Percentiles rank a stretch among this genome's conserved stretches.
These are phyloP conservation scores for Pseudochaenichthys georgianus DNA, from an alignment of 2,797 vertebrate genomes.

Conservation along the genomic window DNA sequence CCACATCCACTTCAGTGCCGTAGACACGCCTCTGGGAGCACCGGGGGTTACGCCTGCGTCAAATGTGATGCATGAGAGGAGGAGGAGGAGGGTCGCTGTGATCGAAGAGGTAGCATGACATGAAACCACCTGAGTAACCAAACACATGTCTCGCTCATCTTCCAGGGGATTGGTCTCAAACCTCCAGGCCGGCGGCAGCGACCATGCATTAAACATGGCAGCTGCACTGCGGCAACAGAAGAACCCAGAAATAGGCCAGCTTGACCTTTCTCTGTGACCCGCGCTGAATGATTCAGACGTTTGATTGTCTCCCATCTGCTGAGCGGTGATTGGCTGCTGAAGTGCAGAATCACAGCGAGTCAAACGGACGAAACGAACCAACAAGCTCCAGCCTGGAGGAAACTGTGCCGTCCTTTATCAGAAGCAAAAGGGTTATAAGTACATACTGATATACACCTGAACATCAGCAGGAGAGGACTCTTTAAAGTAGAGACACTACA, in stretches of 20 bases:
- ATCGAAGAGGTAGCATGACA: constrained; percentile 47
- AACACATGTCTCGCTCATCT: constrained; percentile 54
- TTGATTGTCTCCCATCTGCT: constrained; percentile 69
- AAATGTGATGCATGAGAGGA: constrained; percentile 8
- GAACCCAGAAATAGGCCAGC: constrained; percentile 73
- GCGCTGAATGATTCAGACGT: constrained; percentile 73
- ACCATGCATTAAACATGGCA: constrained; percentile 82
- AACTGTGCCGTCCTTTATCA: constrained; percentile 47
- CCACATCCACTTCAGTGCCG: no score
- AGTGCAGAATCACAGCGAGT: constrained; percentile 50
- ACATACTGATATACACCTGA: no score
- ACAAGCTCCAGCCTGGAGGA: constrained; percentile 39
- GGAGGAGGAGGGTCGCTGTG: constrained; percentile 37
- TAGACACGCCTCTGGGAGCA: no score
- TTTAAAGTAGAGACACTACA: no score
- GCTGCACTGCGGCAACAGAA: constrained; percentile 56
- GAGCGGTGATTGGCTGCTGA: constrained; percentile 64
- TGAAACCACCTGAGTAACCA: constrained; percentile 51
- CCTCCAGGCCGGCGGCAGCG: constrained; percentile 66
- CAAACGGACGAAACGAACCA: constrained; percentile 47
- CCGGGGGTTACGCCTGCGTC: no score
- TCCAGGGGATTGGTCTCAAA: constrained; percentile 51
- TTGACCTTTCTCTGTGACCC: constrained; percentile 80
- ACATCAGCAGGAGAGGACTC: no score
- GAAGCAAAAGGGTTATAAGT: constrained; percentile 45